Percentiles rank a stretch among this genome's conserved stretches.
Evolutionary conservation across 2,113 vertebrate species (phyloP).

Genomic region (Oryzias curvinotus): DNA sequence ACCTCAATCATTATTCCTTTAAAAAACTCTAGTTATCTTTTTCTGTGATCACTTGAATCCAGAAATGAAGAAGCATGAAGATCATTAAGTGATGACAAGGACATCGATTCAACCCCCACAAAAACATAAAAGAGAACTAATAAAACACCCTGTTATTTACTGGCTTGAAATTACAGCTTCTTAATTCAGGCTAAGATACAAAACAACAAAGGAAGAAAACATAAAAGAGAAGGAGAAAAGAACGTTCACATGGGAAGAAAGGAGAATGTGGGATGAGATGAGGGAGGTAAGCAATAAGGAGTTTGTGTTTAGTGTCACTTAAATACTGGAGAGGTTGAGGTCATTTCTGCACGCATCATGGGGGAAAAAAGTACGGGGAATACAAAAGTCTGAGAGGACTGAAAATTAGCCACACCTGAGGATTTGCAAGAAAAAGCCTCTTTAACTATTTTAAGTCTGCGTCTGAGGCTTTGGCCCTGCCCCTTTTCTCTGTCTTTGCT

Average conservation of each 20-base stretch:
- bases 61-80: conserved; percentile 12
- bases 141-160: conserved; percentile 43
- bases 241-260: background rate
- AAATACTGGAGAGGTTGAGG: background rate
- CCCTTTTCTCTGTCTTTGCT: conserved; percentile 4
- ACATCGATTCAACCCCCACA: conserved; percentile 22
- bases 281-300: conserved; percentile 43
- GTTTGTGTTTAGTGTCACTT: conserved; percentile 28
- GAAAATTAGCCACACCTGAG: conserved; percentile 70
- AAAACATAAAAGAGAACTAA: conserved; percentile 44
- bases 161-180: conserved; percentile 5
- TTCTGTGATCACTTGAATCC: conserved; percentile 35
- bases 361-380: conserved; percentile 25
- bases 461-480: conserved; percentile 17
- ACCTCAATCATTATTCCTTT: conserved; percentile 12
- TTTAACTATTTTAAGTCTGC: conserved; percentile 19
- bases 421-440: conserved; percentile 35
- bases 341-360: background rate
- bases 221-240: conserved; percentile 9
- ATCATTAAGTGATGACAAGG: conserved; percentile 17
- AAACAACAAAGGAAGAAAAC: conserved; percentile 20
- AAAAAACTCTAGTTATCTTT: background rate
- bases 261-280: conserved; percentile 15
- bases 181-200: conserved; percentile 23
- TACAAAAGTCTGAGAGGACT: conserved; percentile 56